Conservation (phyloP, 2,888 invertebrate species). For the Drosophila affinis region DNA sequence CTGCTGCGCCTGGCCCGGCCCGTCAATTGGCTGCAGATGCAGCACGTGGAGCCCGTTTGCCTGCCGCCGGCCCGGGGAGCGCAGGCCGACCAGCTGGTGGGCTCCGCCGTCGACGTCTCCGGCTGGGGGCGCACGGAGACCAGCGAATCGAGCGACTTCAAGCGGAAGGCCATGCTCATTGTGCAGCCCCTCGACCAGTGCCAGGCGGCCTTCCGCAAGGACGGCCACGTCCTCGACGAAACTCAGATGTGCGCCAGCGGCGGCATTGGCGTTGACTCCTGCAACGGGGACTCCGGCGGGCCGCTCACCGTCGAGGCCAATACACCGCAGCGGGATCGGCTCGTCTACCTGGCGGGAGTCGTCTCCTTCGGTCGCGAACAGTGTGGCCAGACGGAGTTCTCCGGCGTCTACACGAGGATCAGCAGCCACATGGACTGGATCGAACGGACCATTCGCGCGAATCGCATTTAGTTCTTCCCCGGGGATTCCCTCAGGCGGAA, state of each 20-base stretch:
- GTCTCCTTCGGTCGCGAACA: constrained; percentile 51
- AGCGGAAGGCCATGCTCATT: constrained; percentile 51
- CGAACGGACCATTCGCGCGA: constrained; percentile 40
- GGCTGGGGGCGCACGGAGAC: constrained; percentile 87
- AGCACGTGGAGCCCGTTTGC: constrained; percentile 85
- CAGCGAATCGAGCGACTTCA: constrained; percentile 41
- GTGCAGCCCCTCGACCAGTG: constrained; percentile 45
- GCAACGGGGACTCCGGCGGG: constrained; percentile 87
- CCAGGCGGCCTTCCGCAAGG: constrained; percentile 4
- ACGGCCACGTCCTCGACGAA: constrained; percentile 5
- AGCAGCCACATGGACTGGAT: constrained; percentile 60
- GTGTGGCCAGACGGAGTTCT: constrained; percentile 51
- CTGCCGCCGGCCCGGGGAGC: constrained; percentile 82
- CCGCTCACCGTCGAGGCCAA: constrained; percentile 83
- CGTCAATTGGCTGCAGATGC: constrained; percentile 83
- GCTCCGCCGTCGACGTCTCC: constrained; percentile 84
- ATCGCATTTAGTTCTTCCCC: constrained; percentile 21
- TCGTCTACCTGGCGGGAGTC: constrained; percentile 57
- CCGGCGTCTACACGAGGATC: constrained; percentile 60
- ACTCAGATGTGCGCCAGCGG: constrained; percentile 64
- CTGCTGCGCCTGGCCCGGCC: constrained; percentile 86
- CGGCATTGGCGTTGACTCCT: constrained; percentile 81
- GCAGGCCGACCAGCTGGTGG: constrained; percentile 67
- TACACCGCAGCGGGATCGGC: constrained; percentile 33
- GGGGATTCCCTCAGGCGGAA: neutral